phyloP scores from a whole-genome alignment of 2,113 vertebrate species.

The Calyptomena viridis region DNA sequence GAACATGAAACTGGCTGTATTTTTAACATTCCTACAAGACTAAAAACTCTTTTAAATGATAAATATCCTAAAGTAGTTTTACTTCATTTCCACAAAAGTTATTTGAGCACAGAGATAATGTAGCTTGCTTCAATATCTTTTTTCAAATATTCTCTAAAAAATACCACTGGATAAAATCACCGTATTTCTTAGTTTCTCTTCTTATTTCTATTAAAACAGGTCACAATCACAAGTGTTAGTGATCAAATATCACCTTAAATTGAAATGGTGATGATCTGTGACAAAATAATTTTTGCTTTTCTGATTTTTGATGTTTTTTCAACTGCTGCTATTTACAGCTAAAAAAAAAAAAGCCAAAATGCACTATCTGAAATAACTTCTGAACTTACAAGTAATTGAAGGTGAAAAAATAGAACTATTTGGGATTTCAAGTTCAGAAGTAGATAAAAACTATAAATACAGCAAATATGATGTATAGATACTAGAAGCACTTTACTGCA shows the following conservation, averaged over 20 bases:
- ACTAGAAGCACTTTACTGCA: background rate
- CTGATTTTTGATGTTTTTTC: conserved; percentile 5
- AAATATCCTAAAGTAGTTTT: conserved; percentile 19
- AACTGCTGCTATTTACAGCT: background rate
- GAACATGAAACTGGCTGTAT: background rate
- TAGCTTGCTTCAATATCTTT: conserved; percentile 16
- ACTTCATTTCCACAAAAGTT: conserved; percentile 33
- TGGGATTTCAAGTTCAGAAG: background rate
- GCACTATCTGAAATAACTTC: background rate
- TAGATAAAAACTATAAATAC: background rate
- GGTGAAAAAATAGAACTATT: background rate
- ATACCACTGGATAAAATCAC: background rate
- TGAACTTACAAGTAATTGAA: background rate
- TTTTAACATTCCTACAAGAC: conserved; percentile 31
- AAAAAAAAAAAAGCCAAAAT: background rate
- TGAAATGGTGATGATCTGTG: background rate
- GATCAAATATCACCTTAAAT: conserved; percentile 6
- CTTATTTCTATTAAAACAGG: conserved; percentile 15
- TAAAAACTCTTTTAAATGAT: conserved; percentile 29
- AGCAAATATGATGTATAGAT: background rate
- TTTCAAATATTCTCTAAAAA: background rate
- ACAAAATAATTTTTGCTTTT: conserved; percentile 20
- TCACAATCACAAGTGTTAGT: background rate
- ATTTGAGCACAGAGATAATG: background rate
- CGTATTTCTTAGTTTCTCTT: conserved; percentile 7